A percentile compares a stretch with the other conserved stretches of the same genome.
phyloP scores from a whole-genome alignment of 2,797 vertebrate genomes.

The Myotis daubentonii region DNA sequence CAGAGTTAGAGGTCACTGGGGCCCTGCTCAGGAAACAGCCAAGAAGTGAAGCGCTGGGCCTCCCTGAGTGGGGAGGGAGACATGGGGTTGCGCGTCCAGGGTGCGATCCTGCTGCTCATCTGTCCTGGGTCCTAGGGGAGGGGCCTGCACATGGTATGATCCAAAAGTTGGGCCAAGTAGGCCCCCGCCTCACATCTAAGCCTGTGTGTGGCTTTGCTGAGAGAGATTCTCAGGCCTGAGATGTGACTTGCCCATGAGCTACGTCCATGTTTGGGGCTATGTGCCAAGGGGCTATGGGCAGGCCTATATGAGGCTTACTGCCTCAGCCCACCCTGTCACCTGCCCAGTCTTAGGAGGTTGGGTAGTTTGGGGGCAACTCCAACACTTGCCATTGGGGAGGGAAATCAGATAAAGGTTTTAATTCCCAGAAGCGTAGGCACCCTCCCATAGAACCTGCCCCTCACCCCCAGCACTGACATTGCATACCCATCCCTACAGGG shows the following conservation, averaged over 20 bases:
- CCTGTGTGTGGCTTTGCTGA: neutral
- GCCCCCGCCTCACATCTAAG: rapidly evolving
- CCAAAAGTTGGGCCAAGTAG: neutral
- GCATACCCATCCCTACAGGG: neutral
- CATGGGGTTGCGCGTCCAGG: neutral
- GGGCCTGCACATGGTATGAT: neutral
- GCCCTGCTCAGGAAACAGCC: neutral
- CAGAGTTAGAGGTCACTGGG: neutral
- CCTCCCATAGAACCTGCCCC: neutral
- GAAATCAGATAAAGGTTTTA: neutral
- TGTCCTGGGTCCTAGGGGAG: neutral
- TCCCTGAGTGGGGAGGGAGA: neutral
- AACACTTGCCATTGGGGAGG: neutral
- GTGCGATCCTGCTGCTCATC: neutral
- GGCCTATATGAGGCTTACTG: neutral
- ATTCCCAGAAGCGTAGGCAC: neutral
- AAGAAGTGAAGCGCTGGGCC: neutral
- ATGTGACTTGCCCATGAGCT: neutral
- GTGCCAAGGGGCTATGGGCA: neutral
- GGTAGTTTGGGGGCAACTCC: neutral
- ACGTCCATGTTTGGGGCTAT: neutral
- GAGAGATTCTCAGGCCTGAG: neutral
- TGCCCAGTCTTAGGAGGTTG: neutral
- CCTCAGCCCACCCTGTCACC: neutral
- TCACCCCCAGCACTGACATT: neutral